phyloP scores from a whole-genome alignment of 2,113 vertebrate species.

The Megaptera novaeangliae region DNA sequence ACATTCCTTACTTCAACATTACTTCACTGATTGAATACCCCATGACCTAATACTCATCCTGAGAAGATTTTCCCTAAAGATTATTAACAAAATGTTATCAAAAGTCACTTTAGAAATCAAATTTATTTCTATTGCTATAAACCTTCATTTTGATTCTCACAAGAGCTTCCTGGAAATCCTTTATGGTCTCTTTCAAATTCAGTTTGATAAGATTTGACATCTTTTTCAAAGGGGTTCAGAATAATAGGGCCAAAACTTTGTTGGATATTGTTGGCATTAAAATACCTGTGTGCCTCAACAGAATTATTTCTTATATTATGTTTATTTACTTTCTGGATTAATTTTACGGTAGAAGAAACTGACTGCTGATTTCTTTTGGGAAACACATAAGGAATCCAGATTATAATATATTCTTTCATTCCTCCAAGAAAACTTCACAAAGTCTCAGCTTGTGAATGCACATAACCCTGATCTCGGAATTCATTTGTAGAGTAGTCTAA shows the following conservation, averaged over 20 bases:
- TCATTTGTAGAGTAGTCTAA: constrained; percentile 31
- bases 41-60: background rate
- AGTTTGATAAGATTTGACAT: background rate
- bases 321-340: constrained; percentile 50
- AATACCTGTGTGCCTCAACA: background rate
- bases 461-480: constrained; percentile 12
- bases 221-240: constrained; percentile 25
- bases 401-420: constrained; percentile 40
- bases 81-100: background rate
- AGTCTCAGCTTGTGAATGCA: constrained; percentile 40
- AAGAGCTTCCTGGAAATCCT: constrained; percentile 29
- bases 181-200: background rate
- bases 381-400: constrained; percentile 40
- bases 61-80: background rate
- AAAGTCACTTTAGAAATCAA: constrained; percentile 31
- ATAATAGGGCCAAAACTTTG: background rate
- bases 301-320: background rate
- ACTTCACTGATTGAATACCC: background rate
- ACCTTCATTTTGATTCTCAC: background rate
- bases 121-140: constrained; percentile 14
- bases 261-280: background rate
- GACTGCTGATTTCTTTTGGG: constrained; percentile 53
- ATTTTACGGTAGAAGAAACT: constrained; percentile 42
- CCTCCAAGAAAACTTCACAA: constrained; percentile 61
- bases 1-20: background rate